Base-by-base conservation (phyloP, 92 coral and sea anemone genomes). In the Paragorgia papillata region DNA sequence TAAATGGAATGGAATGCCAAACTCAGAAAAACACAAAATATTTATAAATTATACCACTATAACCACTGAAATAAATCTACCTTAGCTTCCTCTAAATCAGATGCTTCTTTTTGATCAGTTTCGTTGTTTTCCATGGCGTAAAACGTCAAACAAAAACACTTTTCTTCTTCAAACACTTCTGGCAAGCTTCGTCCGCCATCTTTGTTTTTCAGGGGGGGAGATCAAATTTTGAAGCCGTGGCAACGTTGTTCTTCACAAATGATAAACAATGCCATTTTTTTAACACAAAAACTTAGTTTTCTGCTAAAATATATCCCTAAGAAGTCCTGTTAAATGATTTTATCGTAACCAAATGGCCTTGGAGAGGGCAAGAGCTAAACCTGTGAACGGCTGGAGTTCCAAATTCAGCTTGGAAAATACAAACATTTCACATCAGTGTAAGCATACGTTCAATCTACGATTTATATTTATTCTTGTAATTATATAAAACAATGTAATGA, bases 341-440 rank as follows among this genome's bases (percentile, higher is more conserved):
- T 17, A 50, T 33, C 13, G 49, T 19, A 5, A 22, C 26, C 1
- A 53, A 55, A 19, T 71, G 78, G 51, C 62, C 0, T 20, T 71
- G 26, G 90, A 65, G 29, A 40, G 32, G 12, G 37, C 51, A 25
- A 80, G 37, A 57, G 85, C 59, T 53, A 59, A 68, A 30, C 61
- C 35, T 48, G 86, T 86, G 1, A 17, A 20, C 43, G 92, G 92
- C 9, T 95, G 97, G 99, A 87, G 88, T 50, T 86, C 86, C 14
- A 95, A 91, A 69, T 91, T 95, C 76, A 85, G 92, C 49, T 76
- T 79, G 67, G 89, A 81, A 71, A 81, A 85, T 13, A 66, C 89
- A 6, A 91, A 86, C 22, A 87, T 82, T 46, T 87, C 91, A 46
- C 90, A 91, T 84, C 73, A 79, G 21, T 69, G 99, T 95, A 78